phyloP scores from a whole-genome alignment of 2,888 invertebrate species.

The Mesoligia furuncula region DNA sequence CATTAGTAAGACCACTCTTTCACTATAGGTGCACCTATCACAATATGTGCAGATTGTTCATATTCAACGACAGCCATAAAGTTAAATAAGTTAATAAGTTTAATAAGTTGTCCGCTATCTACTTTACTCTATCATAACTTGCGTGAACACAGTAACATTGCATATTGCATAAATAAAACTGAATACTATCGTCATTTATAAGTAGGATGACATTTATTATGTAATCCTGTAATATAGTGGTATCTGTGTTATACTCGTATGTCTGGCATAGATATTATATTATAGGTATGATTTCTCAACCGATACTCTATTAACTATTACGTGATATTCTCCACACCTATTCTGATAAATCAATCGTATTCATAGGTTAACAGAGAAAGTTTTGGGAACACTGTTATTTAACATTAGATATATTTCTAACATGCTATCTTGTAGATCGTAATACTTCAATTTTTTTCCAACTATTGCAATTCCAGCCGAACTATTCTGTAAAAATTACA shows the following conservation, averaged over 20 bases:
- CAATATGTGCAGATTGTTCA: neutral
- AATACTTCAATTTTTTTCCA: neutral
- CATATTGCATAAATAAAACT: slow-evolving; percentile 17
- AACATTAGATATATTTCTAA: slow-evolving; percentile 3
- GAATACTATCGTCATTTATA: slow-evolving; percentile 9
- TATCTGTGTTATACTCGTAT: neutral
- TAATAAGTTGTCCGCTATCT: neutral
- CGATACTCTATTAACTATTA: slow-evolving; percentile 25
- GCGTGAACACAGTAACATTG: neutral
- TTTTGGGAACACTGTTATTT: slow-evolving; percentile 12
- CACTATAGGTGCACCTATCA: neutral
- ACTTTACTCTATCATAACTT: neutral
- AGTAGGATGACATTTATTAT: slow-evolving; percentile 31
- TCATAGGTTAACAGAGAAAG: slow-evolving; percentile 48
- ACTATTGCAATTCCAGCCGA: neutral
- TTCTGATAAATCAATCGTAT: slow-evolving; percentile 41
- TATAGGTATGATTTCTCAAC: slow-evolving; percentile 5
- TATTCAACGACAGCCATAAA: neutral
- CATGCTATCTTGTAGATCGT: neutral
- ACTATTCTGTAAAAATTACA: neutral
- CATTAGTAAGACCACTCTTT: neutral
- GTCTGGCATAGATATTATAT: slow-evolving; percentile 9
- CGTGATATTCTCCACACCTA: slow-evolving; percentile 36
- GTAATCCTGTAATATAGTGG: neutral
- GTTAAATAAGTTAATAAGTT: neutral